phyloP scores from a whole-genome alignment of 2,797 vertebrate genomes.

The Phyllotis vaccarum region DNA sequence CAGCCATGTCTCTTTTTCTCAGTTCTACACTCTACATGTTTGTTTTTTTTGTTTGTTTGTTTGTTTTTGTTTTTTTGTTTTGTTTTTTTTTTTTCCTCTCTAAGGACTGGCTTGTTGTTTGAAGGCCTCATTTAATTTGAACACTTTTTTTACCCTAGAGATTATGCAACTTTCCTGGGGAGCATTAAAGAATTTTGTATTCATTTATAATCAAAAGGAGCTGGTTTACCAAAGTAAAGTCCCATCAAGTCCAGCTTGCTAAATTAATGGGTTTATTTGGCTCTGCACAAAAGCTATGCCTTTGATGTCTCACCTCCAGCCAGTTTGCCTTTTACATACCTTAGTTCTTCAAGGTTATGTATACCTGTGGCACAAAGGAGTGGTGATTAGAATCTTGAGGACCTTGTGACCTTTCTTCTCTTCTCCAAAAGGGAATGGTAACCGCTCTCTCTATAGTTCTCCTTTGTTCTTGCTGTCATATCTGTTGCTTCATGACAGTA shows the following conservation, averaged over 20 bases:
- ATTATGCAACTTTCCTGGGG: not conserved
- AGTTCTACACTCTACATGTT: fast-evolving
- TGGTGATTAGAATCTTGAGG: not conserved
- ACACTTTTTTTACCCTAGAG: not conserved
- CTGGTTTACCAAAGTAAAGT: not conserved
- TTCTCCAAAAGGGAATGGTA: not conserved
- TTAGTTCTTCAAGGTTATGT: not conserved
- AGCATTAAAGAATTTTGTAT: not conserved
- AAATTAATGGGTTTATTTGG: not conserved
- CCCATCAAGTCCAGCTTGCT: not conserved
- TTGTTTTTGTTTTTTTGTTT: no score
- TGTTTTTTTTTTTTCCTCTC: no score
- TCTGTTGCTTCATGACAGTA: not conserved
- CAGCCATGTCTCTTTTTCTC: not conserved
- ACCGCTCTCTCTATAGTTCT: not conserved
- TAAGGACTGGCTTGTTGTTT: not conserved
- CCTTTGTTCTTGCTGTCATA: not conserved
- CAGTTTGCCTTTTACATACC: not conserved
- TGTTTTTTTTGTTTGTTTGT: no score
- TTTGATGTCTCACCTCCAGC: not conserved
- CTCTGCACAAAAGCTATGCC: not conserved
- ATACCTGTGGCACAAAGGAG: not conserved
- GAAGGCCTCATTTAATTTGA: not conserved
- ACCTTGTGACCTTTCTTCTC: not conserved
- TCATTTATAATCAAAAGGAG: not conserved